Evolutionary conservation across 2,113 vertebrate species (phyloP).

Genomic region (Notarius quadriscutis): DNA sequence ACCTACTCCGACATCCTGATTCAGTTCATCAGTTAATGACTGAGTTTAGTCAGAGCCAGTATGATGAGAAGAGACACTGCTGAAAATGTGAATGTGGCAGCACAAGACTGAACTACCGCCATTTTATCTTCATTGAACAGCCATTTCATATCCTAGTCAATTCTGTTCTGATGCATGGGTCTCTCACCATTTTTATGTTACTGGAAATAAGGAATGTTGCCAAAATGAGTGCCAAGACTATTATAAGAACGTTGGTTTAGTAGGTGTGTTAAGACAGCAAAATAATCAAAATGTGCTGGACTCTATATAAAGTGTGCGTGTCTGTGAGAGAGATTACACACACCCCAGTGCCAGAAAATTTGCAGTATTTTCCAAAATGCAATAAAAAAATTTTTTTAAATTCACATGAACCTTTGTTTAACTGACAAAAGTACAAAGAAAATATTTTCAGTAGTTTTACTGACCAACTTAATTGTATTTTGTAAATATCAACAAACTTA

Average conservation of each 20-base stretch:
- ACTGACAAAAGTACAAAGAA: too few relatives aligned
- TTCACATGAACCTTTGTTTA: too few relatives aligned
- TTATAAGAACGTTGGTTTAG: neutral
- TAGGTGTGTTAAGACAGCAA: neutral
- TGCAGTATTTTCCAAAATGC: too few relatives aligned
- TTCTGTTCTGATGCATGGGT: neutral
- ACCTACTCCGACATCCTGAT: neutral
- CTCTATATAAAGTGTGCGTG: neutral
- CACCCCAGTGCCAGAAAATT: too few relatives aligned
- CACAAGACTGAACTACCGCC: neutral
- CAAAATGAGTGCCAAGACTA: neutral
- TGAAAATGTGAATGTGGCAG: neutral
- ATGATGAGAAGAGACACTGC: neutral
- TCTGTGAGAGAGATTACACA: too few relatives aligned
- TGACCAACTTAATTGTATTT: too few relatives aligned
- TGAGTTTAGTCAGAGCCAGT: neutral
- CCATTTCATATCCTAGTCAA: neutral
- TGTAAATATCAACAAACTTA: too few relatives aligned
- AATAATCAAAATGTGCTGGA: neutral
- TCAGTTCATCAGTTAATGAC: neutral
- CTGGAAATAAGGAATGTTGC: neutral
- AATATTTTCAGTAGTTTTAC: too few relatives aligned
- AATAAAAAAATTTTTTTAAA: too few relatives aligned
- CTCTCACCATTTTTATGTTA: neutral
- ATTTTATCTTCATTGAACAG: neutral